Conservation (phyloP, 2,113 vertebrate species). For the Chaetura pelagica region DNA sequence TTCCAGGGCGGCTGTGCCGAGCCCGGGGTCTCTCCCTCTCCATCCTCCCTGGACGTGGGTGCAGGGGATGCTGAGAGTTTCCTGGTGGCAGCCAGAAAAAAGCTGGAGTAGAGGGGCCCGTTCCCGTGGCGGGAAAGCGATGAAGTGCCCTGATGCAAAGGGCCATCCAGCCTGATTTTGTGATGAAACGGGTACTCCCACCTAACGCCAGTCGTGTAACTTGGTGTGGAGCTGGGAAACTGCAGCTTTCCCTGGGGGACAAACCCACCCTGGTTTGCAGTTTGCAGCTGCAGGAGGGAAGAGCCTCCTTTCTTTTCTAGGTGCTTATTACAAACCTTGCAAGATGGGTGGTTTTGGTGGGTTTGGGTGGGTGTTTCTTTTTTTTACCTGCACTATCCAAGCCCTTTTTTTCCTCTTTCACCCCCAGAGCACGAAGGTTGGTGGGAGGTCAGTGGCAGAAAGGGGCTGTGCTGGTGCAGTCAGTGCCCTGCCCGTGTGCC, state of each 20-base stretch:
- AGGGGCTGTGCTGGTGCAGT: neutral
- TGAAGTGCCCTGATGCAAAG: neutral
- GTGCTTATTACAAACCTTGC: neutral
- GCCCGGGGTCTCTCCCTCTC: neutral
- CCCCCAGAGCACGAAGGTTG: neutral
- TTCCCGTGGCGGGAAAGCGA: neutral
- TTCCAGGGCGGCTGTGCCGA: neutral
- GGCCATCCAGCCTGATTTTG: neutral
- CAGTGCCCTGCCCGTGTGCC: neutral
- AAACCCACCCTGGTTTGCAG: neutral
- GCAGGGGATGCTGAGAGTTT: neutral
- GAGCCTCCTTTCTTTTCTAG: neutral
- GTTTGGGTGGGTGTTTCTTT: too few relatives aligned
- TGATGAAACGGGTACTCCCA: neutral
- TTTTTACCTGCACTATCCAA: rapidly evolving
- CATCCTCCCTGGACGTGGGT: neutral
- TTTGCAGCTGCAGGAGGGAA: neutral
- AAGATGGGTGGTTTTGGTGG: too few relatives aligned
- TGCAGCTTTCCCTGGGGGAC: neutral
- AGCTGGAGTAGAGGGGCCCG: neutral
- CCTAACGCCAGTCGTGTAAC: neutral
- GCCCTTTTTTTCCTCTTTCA: rapidly evolving
- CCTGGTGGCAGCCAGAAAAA: neutral
- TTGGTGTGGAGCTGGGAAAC: neutral
- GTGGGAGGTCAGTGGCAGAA: rapidly evolving